phyloP scores from a whole-genome alignment of 2,113 vertebrate species.

The Piaya cayana region DNA sequence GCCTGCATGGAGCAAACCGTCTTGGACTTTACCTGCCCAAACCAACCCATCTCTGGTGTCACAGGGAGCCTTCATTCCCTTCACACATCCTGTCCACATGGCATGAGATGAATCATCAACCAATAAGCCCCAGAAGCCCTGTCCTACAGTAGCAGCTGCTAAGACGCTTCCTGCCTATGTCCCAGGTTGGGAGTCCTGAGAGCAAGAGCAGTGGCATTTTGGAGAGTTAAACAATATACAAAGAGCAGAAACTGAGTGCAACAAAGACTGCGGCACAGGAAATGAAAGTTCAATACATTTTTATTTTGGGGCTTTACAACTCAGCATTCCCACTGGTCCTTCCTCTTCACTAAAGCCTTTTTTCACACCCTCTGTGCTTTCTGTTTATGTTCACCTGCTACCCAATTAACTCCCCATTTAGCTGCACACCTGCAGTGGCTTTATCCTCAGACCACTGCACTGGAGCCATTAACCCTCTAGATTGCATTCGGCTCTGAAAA shows the following conservation, averaged over 20 bases:
- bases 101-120: accelerated
- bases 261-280: background rate
- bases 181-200: background rate
- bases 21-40: background rate
- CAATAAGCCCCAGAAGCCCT: accelerated
- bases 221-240: background rate
- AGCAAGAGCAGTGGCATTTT: slow-evolving; percentile 1
- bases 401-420: slow-evolving; percentile 72
- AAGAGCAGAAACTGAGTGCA: background rate
- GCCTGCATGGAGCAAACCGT: accelerated
- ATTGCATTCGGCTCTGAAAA: slow-evolving; percentile 53
- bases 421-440: slow-evolving; percentile 58
- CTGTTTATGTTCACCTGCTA: slow-evolving; percentile 74
- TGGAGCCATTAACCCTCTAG: slow-evolving; percentile 72
- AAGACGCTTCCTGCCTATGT: background rate
- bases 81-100: accelerated
- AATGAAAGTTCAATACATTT: slow-evolving; percentile 10
- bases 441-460: slow-evolving; percentile 60
- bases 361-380: slow-evolving; percentile 46
- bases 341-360: slow-evolving; percentile 50
- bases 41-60: background rate
- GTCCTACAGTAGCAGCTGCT: background rate
- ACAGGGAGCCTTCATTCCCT: background rate
- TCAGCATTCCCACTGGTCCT: slow-evolving; percentile 18
- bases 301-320: slow-evolving; percentile 36